Conservation (phyloP, 1,140 invertebrate species). For the Thaumetopoea pityocampa region DNA sequence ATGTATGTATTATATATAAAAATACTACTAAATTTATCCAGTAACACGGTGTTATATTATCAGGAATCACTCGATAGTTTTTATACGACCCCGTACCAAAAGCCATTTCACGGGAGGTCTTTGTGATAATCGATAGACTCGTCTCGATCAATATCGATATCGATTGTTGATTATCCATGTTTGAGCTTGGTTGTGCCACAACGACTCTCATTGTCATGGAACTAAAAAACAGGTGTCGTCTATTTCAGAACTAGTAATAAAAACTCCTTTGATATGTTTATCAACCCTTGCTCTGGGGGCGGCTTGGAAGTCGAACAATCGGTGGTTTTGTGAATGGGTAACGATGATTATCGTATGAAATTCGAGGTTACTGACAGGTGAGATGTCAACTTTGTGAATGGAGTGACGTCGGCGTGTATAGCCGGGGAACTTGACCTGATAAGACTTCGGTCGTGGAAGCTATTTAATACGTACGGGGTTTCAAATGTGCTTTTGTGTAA, state of each 20-base stretch:
- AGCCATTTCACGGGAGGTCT: conserved; percentile 50
- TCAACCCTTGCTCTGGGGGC: conserved; percentile 67
- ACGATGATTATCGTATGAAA: conserved; percentile 62
- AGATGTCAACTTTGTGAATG: conserved; percentile 62
- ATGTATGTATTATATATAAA: no score
- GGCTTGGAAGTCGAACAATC: conserved; percentile 54
- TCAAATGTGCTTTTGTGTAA: conserved; percentile 11
- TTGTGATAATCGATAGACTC: conserved; percentile 38
- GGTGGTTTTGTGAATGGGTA: conserved; percentile 55
- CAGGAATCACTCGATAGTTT: no score
- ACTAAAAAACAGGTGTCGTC: conserved; percentile 64
- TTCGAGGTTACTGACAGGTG: conserved; percentile 68
- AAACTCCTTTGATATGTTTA: conserved; percentile 69
- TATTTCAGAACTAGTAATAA: conserved; percentile 36
- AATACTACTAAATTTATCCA: no score
- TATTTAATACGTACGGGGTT: conserved; percentile 16
- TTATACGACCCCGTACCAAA: conserved; percentile 18
- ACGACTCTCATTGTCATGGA: conserved; percentile 43
- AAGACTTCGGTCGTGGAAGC: conserved; percentile 27
- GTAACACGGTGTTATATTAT: no score
- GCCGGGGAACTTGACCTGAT: conserved; percentile 50
- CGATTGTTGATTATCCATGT: conserved; percentile 64
- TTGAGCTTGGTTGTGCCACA: conserved; percentile 51
- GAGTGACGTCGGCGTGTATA: conserved; percentile 34
- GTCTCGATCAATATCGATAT: conserved; percentile 41